Evolutionary conservation across 30 jellyfish, hydroid and myxozoan genomes (phyloP), one percentile per base, ranked within the genome.

Genomic region (Rhopilema esculentum): DNA sequence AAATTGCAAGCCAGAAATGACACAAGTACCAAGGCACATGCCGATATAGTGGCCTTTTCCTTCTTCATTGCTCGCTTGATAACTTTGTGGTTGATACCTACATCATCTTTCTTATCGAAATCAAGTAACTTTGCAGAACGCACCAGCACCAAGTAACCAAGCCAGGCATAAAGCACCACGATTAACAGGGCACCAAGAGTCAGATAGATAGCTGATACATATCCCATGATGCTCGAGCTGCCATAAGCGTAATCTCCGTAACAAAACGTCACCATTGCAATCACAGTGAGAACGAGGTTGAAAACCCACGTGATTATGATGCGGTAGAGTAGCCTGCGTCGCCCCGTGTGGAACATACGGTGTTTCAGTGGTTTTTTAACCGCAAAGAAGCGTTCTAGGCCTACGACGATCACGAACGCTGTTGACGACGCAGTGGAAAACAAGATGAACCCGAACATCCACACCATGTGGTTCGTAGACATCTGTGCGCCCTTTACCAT

Each of bases 331-430:
- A 78, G 79, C 15, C 29, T 61, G 31, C 40, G 27, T 24, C 79
- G 21, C 4, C 64, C 51, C 27, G 87, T 76, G 15, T 81, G 82
- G 75, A 81, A 81, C 40, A 67, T 0, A 24, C 91, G 79, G 25
- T 81, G 83, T 26, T 81, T 72, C 19, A 81, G 49, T 68, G 91
- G 91, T 30, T 65, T 18, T 52, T 50, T 67, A 17, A 81, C 66
- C 16, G 91, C 91, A 20, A 67, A 22, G 72, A 81, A 40, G 33
- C 91, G 27, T 40, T 81, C 91, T 9, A 81, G 28, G 57, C 78
- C 91, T 16, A 69, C 20, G 17, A 23, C 31, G 16, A 68, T 64
- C 22, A 81, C 71, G 25, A 81, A 81, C 4, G 71, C 20, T 1
- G 33, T 57, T 1, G 91, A 81, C 65, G 76, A 27, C 1, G 65